A percentile compares a stretch with the other conserved stretches of the same genome.
Conservation (phyloP, 2,888 invertebrate genomes). For the Xiphydria camelus region DNA sequence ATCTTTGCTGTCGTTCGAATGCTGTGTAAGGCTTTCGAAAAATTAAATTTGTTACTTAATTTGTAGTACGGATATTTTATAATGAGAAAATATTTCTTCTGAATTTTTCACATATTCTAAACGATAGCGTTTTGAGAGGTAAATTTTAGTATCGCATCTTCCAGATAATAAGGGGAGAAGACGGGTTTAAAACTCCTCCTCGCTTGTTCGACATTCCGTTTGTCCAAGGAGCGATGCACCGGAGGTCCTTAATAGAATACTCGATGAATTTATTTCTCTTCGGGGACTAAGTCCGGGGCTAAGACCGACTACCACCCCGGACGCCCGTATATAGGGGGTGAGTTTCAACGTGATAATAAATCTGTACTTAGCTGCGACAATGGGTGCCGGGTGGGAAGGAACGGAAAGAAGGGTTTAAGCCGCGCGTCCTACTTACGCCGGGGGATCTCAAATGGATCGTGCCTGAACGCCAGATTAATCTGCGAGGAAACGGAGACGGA, state of each 20-base stretch:
- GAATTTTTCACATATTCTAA: too few relatives aligned
- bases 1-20: too few relatives aligned
- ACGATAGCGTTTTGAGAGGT: too few relatives aligned
- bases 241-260: slow-evolving; percentile 50
- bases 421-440: slow-evolving; percentile 41
- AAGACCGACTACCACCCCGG: slow-evolving; percentile 12
- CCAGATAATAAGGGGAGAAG: too few relatives aligned
- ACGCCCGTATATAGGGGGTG: too few relatives aligned
- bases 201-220: slow-evolving; percentile 35
- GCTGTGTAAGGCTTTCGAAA: too few relatives aligned
- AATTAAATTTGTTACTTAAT: too few relatives aligned
- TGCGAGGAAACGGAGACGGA: slow-evolving; percentile 27
- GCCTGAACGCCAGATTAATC: slow-evolving; percentile 42
- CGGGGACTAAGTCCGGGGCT: slow-evolving; percentile 24
- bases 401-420: slow-evolving; percentile 51
- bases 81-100: too few relatives aligned
- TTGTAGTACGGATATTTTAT: too few relatives aligned
- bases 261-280: slow-evolving; percentile 52
- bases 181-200: too few relatives aligned
- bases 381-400: slow-evolving; percentile 32
- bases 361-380: slow-evolving; percentile 51
- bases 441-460: slow-evolving; percentile 45
- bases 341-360: slow-evolving; percentile 46
- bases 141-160: too few relatives aligned
- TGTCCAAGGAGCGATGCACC: slow-evolving; percentile 44